A percentile compares a stretch with the other conserved stretches of the same genome.
Evolutionary conservation across 2,797 vertebrate genomes (phyloP).

Genomic region (Mareca penelope): DNA sequence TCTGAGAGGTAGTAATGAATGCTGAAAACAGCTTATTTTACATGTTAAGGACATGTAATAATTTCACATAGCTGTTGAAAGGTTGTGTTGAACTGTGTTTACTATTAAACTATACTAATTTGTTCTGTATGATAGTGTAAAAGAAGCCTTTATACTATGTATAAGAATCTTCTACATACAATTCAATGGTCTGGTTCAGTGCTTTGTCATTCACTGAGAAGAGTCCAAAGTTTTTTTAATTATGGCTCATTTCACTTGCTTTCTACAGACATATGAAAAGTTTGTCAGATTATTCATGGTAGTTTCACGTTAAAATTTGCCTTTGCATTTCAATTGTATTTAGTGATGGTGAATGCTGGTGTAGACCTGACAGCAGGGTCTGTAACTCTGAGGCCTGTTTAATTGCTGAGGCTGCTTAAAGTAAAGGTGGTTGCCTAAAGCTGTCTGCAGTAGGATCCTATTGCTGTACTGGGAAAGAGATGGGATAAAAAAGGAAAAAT

Average conservation of each 20-base stretch:
- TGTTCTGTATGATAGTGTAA: background rate
- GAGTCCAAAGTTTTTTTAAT: background rate
- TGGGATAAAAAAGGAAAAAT: background rate
- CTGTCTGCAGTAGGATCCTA: background rate
- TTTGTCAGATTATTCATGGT: background rate
- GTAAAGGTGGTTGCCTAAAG: background rate
- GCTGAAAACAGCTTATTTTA: background rate
- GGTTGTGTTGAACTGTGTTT: background rate
- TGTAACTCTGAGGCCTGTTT: background rate
- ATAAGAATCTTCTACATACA: background rate
- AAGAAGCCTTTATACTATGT: background rate
- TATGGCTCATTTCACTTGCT: background rate
- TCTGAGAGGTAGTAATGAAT: background rate
- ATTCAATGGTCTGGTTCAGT: background rate
- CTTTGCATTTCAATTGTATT: background rate
- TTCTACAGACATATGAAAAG: background rate
- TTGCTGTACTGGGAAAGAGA: background rate
- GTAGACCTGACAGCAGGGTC: background rate
- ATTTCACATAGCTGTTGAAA: background rate
- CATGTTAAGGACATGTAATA: background rate
- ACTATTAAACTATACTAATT: background rate
- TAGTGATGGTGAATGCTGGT: background rate
- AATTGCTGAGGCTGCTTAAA: background rate
- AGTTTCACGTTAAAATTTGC: background rate
- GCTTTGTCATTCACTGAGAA: background rate